Conservation (phyloP, 2,113 vertebrate genomes). For the Sialia sialis region DNA sequence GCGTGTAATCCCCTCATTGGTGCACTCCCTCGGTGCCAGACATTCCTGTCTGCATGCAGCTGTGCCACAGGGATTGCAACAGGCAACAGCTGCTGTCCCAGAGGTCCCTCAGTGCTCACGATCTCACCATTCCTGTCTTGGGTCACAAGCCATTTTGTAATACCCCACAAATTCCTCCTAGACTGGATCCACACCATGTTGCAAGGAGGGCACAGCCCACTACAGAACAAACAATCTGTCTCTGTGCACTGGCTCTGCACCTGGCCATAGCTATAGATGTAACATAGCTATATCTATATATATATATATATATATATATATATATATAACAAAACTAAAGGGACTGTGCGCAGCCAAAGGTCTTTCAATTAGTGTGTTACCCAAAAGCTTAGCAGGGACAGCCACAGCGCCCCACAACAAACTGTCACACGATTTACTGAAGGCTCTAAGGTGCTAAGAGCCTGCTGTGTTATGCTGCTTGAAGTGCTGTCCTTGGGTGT, state of each 20-base stretch:
- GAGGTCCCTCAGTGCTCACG: neutral
- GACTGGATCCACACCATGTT: neutral
- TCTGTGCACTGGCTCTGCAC: neutral
- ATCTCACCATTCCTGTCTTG: neutral
- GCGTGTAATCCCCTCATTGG: neutral
- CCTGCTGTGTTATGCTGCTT: too few species aligned
- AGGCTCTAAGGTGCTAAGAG: neutral
- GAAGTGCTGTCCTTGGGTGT: neutral
- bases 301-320: too few species aligned
- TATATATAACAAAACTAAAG: neutral
- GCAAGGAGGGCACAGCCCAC: neutral
- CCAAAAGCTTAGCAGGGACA: neutral
- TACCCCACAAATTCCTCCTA: neutral
- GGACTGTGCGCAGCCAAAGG: neutral
- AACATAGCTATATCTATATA: too few species aligned
- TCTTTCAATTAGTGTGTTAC: neutral
- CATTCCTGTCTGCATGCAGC: slow-evolving; percentile 60
- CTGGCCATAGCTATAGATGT: neutral
- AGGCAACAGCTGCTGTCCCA: slow-evolving; percentile 19
- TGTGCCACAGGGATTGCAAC: slow-evolving; percentile 45
- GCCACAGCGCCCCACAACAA: neutral
- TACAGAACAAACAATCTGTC: neutral
- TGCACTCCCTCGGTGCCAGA: neutral
- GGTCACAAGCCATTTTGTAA: neutral
- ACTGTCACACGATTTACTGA: neutral